Conservation (phyloP, 1,140 invertebrate species). For the Drosophila kurseongensis region DNA sequence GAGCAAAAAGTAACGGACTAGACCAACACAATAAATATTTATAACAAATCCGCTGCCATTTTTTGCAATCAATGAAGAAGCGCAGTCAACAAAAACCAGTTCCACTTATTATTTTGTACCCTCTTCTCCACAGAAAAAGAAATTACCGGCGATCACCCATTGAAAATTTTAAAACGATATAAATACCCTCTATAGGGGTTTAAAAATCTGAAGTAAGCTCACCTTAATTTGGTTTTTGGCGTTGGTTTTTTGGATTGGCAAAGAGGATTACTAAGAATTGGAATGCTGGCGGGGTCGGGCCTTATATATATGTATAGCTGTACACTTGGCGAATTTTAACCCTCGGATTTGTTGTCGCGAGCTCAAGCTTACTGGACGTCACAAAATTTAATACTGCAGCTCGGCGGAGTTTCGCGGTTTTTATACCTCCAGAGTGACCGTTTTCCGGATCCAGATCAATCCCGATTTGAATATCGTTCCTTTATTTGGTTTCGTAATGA, state of each 20-base stretch:
- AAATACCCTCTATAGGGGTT: not conserved
- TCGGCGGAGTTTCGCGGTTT: conserved; percentile 1
- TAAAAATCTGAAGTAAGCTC: conserved; percentile 5
- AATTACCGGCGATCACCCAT: conserved; percentile 29
- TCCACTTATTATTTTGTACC: not conserved
- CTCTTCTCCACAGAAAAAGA: conserved; percentile 3
- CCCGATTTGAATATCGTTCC: too few species aligned
- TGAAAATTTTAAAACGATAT: not conserved
- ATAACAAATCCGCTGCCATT: conserved; percentile 46
- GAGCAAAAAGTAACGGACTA: conserved; percentile 28
- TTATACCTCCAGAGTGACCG: not conserved
- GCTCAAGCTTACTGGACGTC: conserved; percentile 2
- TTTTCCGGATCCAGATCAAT: not conserved
- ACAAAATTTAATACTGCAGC: conserved; percentile 5
- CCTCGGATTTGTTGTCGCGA: not conserved
- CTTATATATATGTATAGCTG: conserved; percentile 2
- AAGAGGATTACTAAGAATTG: conserved; percentile 5
- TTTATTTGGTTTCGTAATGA: too few species aligned
- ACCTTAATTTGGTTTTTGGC: conserved; percentile 45
- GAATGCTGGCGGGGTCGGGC: conserved; percentile 16
- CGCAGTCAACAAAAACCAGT: conserved; percentile 52
- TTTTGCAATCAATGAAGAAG: conserved; percentile 53
- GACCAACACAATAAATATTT: conserved; percentile 48
- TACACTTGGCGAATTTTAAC: not conserved
- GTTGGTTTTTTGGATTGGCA: conserved; percentile 30